Conservation (phyloP, 1,140 invertebrate genomes). For the Triops longicaudatus region DNA sequence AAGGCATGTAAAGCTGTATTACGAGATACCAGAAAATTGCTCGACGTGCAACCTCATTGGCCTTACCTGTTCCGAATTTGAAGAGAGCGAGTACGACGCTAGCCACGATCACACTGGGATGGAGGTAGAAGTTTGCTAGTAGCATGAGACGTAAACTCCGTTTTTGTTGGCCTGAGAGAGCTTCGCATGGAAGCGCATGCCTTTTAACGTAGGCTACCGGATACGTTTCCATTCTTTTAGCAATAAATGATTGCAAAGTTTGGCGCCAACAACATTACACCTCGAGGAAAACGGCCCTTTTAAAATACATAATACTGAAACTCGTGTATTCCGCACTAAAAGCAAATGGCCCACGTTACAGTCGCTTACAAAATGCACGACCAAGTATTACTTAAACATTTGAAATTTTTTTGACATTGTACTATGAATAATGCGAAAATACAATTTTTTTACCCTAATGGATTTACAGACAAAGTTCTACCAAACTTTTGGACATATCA, state of each 20-base stretch:
- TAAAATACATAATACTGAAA: background rate
- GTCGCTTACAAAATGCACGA: too few relatives aligned
- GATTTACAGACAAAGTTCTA: too few relatives aligned
- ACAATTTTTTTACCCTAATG: too few relatives aligned
- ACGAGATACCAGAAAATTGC: too few relatives aligned
- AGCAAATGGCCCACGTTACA: too few relatives aligned
- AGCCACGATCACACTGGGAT: constrained; percentile 4
- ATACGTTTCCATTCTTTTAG: background rate
- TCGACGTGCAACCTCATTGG: background rate
- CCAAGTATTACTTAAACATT: too few relatives aligned
- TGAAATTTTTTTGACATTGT: too few relatives aligned
- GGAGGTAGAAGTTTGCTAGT: background rate
- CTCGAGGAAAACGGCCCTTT: background rate
- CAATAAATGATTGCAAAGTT: background rate
- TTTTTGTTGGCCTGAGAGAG: background rate
- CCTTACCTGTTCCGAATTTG: background rate
- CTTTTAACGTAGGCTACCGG: background rate
- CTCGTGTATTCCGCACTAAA: too few relatives aligned
- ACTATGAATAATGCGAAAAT: too few relatives aligned
- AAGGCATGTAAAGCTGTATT: too few relatives aligned
- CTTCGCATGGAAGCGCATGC: background rate
- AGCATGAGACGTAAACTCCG: background rate
- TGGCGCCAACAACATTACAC: background rate
- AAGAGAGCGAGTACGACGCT: background rate
- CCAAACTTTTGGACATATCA: too few relatives aligned